phyloP scores from a whole-genome alignment of 2,113 vertebrate species.

The Apeltes quadracus region DNA sequence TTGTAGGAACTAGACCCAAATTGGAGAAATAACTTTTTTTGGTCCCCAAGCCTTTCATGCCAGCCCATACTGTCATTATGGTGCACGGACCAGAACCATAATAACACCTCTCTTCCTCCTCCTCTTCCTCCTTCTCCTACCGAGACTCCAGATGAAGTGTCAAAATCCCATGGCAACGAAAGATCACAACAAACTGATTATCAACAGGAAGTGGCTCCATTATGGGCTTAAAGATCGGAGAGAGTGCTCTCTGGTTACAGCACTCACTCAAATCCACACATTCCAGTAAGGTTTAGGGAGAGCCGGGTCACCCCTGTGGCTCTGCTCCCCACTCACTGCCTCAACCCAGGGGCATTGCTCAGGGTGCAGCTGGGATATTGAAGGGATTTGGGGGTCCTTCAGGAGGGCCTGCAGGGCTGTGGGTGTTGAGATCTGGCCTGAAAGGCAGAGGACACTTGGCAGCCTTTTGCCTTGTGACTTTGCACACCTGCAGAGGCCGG shows the following conservation, averaged over 20 bases:
- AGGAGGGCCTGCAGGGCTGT: constrained; percentile 31
- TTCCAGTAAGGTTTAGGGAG: constrained; percentile 76
- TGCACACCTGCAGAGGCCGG: constrained; percentile 58
- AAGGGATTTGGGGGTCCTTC: constrained; percentile 29
- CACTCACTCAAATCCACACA: constrained; percentile 73
- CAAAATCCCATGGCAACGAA: constrained; percentile 61
- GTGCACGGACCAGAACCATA: constrained; percentile 46
- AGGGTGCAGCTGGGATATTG: constrained; percentile 36
- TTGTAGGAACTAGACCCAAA: constrained; percentile 17
- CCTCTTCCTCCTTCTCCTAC: constrained; percentile 24
- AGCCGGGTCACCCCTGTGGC: constrained; percentile 58
- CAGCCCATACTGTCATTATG: constrained; percentile 44
- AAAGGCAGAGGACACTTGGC: constrained; percentile 57
- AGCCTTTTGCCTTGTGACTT: constrained; percentile 52
- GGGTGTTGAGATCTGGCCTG: constrained; percentile 41
- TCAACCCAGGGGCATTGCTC: constrained; percentile 47
- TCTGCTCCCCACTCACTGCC: constrained; percentile 30
- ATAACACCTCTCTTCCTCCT: constrained; percentile 33
- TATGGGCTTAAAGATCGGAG: constrained; percentile 76
- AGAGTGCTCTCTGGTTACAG: constrained; percentile 77
- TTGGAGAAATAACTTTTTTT: constrained; percentile 27
- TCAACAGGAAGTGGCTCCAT: constrained; percentile 81
- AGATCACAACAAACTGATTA: constrained; percentile 79
- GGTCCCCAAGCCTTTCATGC: constrained; percentile 30
- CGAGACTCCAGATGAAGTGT: constrained; percentile 67